A percentile compares a stretch with the other conserved stretches of the same genome.
These are phyloP conservation scores for Pangasius mekongensis DNA, from an alignment of 2,797 vertebrate species.

Conservation along the genomic window DNA sequence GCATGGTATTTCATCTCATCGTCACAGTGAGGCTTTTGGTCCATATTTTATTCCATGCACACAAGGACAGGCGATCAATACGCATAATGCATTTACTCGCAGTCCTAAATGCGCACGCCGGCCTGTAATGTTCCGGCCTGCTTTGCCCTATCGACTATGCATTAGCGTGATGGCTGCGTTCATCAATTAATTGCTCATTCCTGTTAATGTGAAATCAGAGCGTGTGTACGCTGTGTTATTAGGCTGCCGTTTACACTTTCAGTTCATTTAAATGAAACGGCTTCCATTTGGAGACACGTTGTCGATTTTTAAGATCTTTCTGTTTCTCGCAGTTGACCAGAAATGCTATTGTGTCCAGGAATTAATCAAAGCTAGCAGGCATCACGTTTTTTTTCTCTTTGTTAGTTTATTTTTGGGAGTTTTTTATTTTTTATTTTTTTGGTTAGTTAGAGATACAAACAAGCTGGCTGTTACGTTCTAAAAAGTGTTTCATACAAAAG, in stretches of 20 bases:
- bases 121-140: neutral
- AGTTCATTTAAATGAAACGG: neutral
- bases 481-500: neutral
- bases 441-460: neutral
- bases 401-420: neutral
- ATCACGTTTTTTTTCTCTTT: neutral
- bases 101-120: conserved; percentile 9
- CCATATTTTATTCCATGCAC: conserved; percentile 23
- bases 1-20: neutral
- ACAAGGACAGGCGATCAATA: conserved; percentile 11
- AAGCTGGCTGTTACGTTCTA: neutral
- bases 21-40: neutral
- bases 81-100: conserved; percentile 16
- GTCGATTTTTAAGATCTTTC: neutral
- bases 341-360: neutral
- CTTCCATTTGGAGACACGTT: neutral
- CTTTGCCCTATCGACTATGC: conserved; percentile 28
- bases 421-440: too few species aligned
- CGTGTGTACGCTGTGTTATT: neutral
- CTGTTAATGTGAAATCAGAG: neutral
- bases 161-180: conserved; percentile 38
- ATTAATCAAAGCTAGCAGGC: neutral
- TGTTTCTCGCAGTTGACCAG: neutral
- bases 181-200: conserved; percentile 43
- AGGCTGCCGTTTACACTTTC: conserved; percentile 1